These are phyloP conservation scores for Pararge aegeria DNA, from an alignment of 1,140 invertebrate species.

Conservation along the genomic window DNA sequence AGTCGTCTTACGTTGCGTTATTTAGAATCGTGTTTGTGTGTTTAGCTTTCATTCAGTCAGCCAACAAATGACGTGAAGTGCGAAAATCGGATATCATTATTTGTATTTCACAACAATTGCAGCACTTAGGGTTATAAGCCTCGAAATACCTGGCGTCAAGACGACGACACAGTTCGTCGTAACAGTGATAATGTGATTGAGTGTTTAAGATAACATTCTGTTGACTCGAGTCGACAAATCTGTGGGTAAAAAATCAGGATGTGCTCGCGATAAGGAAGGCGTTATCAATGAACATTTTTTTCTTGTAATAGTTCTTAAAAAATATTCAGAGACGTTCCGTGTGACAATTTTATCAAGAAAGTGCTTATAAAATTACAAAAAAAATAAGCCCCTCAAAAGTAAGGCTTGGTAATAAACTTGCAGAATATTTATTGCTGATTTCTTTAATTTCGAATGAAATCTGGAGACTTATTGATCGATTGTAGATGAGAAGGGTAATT, in stretches of 20 bases:
- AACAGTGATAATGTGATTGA: constrained; percentile 51
- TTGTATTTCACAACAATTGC: constrained; percentile 33
- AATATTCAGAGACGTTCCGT: no score
- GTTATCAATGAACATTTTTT: constrained; percentile 50
- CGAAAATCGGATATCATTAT: constrained; percentile 15
- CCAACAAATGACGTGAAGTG: constrained; percentile 6
- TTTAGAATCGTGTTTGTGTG: neutral
- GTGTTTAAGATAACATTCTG: constrained; percentile 57
- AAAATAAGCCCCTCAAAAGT: no score
- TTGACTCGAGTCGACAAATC: constrained; percentile 58
- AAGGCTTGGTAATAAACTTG: no score
- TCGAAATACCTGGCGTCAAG: constrained; percentile 34
- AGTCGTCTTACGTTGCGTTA: neutral
- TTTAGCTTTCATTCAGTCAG: neutral
- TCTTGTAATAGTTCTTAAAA: constrained; percentile 21
- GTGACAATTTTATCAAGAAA: no score
- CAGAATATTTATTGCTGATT: no score
- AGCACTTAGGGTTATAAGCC: constrained; percentile 17
- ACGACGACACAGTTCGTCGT: constrained; percentile 35
- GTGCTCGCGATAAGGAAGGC: constrained; percentile 51
- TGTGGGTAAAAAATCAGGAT: constrained; percentile 67
- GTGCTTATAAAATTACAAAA: no score
- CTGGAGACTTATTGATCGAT: no score
- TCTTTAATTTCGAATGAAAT: no score
- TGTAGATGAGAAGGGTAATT: no score